Percentiles rank a stretch among this genome's conserved stretches.
These are phyloP conservation scores for Panulirus ornatus DNA, from an alignment of 1,140 invertebrate species.

Conservation along the genomic window DNA sequence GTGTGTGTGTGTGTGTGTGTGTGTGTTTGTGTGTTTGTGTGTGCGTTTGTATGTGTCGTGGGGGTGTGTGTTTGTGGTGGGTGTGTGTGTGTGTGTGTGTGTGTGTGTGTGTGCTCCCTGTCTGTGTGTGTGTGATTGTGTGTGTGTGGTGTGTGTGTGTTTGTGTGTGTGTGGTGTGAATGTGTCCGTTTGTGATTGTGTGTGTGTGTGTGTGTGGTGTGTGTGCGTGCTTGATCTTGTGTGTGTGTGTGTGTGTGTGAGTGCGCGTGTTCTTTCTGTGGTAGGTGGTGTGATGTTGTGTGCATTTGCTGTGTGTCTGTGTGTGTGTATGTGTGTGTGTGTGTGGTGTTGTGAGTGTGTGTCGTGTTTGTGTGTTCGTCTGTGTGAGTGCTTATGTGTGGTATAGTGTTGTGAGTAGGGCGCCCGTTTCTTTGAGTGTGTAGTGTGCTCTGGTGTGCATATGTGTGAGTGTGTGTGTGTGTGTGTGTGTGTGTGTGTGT, in stretches of 20 bases:
- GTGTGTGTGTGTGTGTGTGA: conserved; percentile 2
- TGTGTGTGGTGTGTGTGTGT: too few relatives aligned
- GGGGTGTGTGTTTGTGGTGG: too few relatives aligned
- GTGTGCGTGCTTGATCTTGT: background rate
- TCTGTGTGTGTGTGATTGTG: too few relatives aligned
- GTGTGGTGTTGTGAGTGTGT: background rate
- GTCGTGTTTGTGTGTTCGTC: background rate
- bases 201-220: too few relatives aligned
- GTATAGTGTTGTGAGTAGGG: background rate
- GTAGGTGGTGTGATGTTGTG: background rate
- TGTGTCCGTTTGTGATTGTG: too few relatives aligned
- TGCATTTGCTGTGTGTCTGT: background rate
- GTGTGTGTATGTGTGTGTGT: conserved; percentile 15
- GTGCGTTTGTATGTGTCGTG: too few relatives aligned
- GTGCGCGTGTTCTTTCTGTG: background rate
- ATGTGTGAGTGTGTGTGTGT: background rate
- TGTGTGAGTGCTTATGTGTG: background rate
- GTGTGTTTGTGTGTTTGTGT: too few relatives aligned
- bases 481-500: too few relatives aligned
- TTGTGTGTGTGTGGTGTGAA: too few relatives aligned
- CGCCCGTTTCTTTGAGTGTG: background rate
- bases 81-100: too few relatives aligned
- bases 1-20: too few relatives aligned
- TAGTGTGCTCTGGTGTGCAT: background rate
- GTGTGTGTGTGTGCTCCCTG: too few relatives aligned